These are phyloP conservation scores for Theristicus caerulescens DNA, from an alignment of 2,113 vertebrate species.

Conservation along the genomic window DNA sequence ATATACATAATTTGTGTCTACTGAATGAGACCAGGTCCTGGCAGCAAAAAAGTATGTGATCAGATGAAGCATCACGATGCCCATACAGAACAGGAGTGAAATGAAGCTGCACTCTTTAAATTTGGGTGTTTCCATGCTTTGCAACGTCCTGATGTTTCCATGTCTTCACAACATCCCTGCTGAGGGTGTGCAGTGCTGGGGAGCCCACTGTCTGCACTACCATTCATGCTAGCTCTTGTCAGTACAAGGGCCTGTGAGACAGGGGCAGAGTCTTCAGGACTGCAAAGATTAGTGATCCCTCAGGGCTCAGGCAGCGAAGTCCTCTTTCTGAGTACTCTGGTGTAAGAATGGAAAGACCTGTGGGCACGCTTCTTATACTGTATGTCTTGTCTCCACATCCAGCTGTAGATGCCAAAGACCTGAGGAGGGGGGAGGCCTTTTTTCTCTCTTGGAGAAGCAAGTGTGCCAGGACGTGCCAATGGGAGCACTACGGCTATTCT, in stretches of 20 bases:
- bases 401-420: not conserved
- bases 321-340: not conserved
- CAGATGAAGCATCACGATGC: not conserved
- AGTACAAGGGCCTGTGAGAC: not conserved
- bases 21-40: not conserved
- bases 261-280: not conserved
- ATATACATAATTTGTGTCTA: not conserved
- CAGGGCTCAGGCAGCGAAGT: not conserved
- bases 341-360: not conserved
- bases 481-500: not conserved
- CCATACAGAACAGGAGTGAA: not conserved
- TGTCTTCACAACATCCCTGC: not conserved
- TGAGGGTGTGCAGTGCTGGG: not conserved
- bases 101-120: not conserved
- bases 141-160: not conserved
- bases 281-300: not conserved
- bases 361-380: rapidly evolving
- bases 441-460: not conserved
- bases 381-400: not conserved
- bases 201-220: not conserved
- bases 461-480: rapidly evolving
- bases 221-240: not conserved
- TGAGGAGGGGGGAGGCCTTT: not conserved
- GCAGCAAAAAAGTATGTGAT: not conserved
- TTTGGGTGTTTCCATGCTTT: not conserved